These are phyloP conservation scores for mouse (Mus musculus) DNA, from an alignment of 2,113 vertebrate species.

Conservation along the genomic window GRCm39 chrX:98101501-98102000, in stretches of 20 bases:
- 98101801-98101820: slow-evolving; percentile 48
- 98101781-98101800: slow-evolving; percentile 50
- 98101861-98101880: slow-evolving; percentile 75
- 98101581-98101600: slow-evolving; percentile 15
- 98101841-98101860: slow-evolving; percentile 69
- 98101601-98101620: background rate
- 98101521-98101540: slow-evolving; percentile 54
- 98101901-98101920: slow-evolving; percentile 11
- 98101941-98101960: slow-evolving; percentile 34
- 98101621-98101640: slow-evolving; percentile 45
- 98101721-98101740: slow-evolving; percentile 58
- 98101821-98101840: slow-evolving; percentile 52
- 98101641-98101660: slow-evolving; percentile 27
- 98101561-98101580: slow-evolving; percentile 61
- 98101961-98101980: slow-evolving; percentile 34
- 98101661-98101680: slow-evolving; percentile 20
- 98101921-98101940: slow-evolving; percentile 43
- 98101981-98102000: slow-evolving; percentile 24
- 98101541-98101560: slow-evolving; percentile 63
- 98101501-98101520: slow-evolving; percentile 71
- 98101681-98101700: background rate
- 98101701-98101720: slow-evolving; percentile 27
- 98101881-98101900: slow-evolving; percentile 11
- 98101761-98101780: slow-evolving; percentile 47
- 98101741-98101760: slow-evolving; percentile 61